phyloP scores from a whole-genome alignment of 2,113 vertebrate species.

The Neodon shergylaensis region DNA sequence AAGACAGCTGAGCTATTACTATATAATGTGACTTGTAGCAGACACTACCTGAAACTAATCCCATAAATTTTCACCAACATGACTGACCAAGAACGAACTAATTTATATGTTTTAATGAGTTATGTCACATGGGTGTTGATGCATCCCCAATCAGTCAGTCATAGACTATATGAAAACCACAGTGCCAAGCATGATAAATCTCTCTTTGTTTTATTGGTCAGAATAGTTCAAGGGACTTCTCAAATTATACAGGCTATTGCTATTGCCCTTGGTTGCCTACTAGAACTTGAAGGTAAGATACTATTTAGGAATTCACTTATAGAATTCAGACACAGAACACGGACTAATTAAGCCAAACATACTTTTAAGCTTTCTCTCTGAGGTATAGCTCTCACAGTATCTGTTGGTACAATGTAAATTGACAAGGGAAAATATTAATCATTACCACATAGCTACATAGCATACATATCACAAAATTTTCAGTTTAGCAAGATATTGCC shows the following conservation, averaged over 20 bases:
- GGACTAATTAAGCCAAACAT: neutral
- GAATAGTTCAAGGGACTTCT: neutral
- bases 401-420: neutral
- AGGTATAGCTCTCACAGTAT: neutral
- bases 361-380: neutral
- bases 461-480: neutral
- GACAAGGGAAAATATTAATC: neutral
- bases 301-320: neutral
- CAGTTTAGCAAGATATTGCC: too few species aligned
- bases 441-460: neutral
- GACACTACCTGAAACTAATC: too few species aligned
- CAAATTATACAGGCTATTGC: neutral
- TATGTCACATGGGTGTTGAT: neutral
- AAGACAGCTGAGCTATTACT: too few species aligned
- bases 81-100: too few species aligned
- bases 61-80: too few species aligned
- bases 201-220: neutral
- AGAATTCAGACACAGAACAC: neutral
- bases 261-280: neutral
- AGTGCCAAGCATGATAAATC: neutral
- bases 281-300: neutral
- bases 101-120: neutral
- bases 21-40: too few species aligned
- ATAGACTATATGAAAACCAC: neutral
- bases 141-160: neutral